Evolutionary conservation across 2,113 vertebrate genomes (phyloP), one percentile per base, ranked within the genome.

Genomic region (Cathartes aura): DNA sequence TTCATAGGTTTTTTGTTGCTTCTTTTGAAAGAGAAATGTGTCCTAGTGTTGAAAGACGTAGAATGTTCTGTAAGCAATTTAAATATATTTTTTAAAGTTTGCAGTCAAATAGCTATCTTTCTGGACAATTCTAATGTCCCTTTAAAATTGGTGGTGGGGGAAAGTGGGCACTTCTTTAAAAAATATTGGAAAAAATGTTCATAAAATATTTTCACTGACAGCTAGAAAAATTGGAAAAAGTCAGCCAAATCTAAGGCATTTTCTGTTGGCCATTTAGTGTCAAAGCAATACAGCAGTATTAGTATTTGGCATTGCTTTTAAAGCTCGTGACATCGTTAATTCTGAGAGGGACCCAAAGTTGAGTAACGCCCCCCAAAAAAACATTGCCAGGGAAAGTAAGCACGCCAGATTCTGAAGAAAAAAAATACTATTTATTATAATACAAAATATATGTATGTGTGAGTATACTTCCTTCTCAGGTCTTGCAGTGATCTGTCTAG

Each of bases 161-260:
- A 40, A 56, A 47, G 4, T 0, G 1, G 2, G 4, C 2, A 48
- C 0, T 5, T 45, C 27, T 70, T 81, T 21, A 53, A 70, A 68
- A 92, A 36, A 24, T 23, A 55, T 1, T 38, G 6, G 14, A 20
- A 66, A 82, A 90, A 63, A 50, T 6, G 4, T 23, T 56, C 17
- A 55, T 66, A 43, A 82, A 78, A 9, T 60, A 21, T 68, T 92
- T 88, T 78, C 29, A 82, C 4, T 42, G 55, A 5, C 8, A 47
- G 30, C 88, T 62, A 26, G 26, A 74, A 68, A 70, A 58, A 53
- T 0, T 36, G 13, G 4, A 11, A 64, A 74, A 59, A 78, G 5
- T 30, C 12, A 74, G 5, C 4, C 22, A 84, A 47, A 79, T 56
- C 48, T 40, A 63, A 59, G 10, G 21, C 17, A 84, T 75, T 60